These are phyloP conservation scores for Pteropus alecto DNA, from an alignment of 2,113 vertebrate genomes.

Conservation along the genomic window DNA sequence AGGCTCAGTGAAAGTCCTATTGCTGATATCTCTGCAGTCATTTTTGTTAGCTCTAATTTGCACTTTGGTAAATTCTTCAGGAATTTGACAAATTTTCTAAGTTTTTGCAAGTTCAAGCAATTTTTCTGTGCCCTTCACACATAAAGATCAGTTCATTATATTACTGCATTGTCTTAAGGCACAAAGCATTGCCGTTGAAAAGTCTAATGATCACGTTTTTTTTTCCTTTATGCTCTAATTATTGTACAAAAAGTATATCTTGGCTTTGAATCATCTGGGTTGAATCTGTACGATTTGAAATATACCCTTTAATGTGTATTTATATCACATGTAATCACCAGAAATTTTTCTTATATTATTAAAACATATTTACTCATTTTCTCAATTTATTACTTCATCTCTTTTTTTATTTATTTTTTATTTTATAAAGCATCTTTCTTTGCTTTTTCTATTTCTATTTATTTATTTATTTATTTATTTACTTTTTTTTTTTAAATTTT, in stretches of 20 bases:
- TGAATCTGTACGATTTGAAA: neutral
- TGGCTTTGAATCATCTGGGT: neutral
- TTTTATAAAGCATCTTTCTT: neutral
- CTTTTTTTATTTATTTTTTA: neutral
- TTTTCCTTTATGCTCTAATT: neutral
- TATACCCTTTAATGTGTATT: neutral
- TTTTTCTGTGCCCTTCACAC: neutral
- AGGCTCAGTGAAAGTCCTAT: too few species aligned
- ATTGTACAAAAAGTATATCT: neutral
- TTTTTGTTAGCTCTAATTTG: neutral
- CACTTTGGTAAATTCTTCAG: neutral
- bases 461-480: too few species aligned
- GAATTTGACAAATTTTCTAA: neutral
- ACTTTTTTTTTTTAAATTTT: too few species aligned
- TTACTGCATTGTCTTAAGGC: neutral
- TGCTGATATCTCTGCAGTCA: neutral
- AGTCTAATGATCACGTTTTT: too few species aligned
- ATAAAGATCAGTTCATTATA: neutral
- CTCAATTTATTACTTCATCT: neutral
- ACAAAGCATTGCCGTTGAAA: neutral
- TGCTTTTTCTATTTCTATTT: neutral
- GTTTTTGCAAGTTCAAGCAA: neutral
- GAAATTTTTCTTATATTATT: neutral
- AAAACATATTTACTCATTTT: neutral
- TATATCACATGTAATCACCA: neutral